Base-by-base conservation (phyloP, 2,888 invertebrate species). In the Drosophila anomalata region DNA sequence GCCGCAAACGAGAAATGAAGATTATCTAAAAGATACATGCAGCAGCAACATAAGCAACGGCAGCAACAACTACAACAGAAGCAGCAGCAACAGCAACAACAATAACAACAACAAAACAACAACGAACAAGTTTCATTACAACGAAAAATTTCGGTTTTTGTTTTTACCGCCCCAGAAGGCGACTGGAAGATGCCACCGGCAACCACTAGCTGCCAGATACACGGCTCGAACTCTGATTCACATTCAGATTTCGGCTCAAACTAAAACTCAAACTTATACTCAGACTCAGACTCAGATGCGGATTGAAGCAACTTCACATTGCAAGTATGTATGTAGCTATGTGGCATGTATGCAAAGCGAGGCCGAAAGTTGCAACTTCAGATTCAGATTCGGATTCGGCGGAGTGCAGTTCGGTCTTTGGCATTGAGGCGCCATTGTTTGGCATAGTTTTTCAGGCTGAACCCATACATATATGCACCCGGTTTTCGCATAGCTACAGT, bases 1-100 rank as follows among this genome's bases (percentile, higher is more conserved):
- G 86, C 86, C 75, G 86, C 85, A 84, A 84, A 84, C 84, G 86
- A 84, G 84, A 85, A 84, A 85, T 84, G 84, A 84, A 84, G 84
- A 84, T 84, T 84, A 84, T 84, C 84, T 85, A 78, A 85, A 85
- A 84, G 84, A 84, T 84, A 84, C 84, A 82, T 80, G 79, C 81
- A 77, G 78, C 58, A 48, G 33, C 73, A 73, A 55, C 67, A 58
- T 52, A 51, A 47, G 63, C 73, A 26, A 41, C 41, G 14, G 44
- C 54, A 44, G 44, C 65, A 39, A 26, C 46, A 39, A 44, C 62
- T 50, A 39, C 67, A 62, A 65, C 77, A 69, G 61, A 52, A 73
- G 55, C 70, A 54, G 68, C 57, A 52, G 9, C 14, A 41, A 9
- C 41, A 7, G 2, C 17, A 39, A 20, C 47, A 24, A 41, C 50